Base-by-base conservation (phyloP, 2,797 vertebrate species). In the Gymnothorax javanicus region DNA sequence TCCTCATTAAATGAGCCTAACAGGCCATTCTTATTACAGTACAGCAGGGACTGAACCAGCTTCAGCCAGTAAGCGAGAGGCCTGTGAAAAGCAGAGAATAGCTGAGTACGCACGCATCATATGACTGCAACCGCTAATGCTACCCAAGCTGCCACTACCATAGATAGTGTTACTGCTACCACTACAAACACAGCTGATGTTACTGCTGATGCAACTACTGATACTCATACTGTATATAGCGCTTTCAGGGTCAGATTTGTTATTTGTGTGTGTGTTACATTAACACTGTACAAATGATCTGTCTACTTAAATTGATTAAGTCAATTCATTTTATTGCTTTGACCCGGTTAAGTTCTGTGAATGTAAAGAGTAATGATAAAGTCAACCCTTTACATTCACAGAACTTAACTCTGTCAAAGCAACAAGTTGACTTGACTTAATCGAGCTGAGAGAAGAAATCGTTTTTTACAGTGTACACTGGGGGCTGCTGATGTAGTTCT, bases 21-120 rank as follows among this genome's bases (percentile, higher is more conserved):
- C 23, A 97, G 97, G 86, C 97, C 96, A 17, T 98, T 98, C 91
- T 99, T 97, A 0, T 97, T 97, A 96, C 98, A 99, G 95, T 99
- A 99, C 50, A 99, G 93, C 57, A 98, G 94, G 9, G 98, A 99
- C 90, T 98, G 97, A 89, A 97, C 95, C 86, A 95, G 96, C 83
- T 94, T 97, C 87, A 99, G 91, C 98, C 98, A 99, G 77, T 97
- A 97, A 87, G 93, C 93, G 73, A 97, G 95, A 69, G 96, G 95
- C 93, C 98, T 99, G 89, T 54, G 73, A 77, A 77, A 77, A 77
- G 5, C 13, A 0, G 15, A 13, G 89, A 88, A 50, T 56, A 57
- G n/a, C 7, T 50, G 27, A 75, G 54, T 33, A 75, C 64, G 87
- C 25, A 69, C 64, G 3, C 9, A 13, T 15, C 13, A 1, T 52